Percentiles rank a stretch among this genome's conserved stretches.
Evolutionary conservation across 2,888 invertebrate species (phyloP).

Genomic region (Theodoxus fluviatilis): DNA sequence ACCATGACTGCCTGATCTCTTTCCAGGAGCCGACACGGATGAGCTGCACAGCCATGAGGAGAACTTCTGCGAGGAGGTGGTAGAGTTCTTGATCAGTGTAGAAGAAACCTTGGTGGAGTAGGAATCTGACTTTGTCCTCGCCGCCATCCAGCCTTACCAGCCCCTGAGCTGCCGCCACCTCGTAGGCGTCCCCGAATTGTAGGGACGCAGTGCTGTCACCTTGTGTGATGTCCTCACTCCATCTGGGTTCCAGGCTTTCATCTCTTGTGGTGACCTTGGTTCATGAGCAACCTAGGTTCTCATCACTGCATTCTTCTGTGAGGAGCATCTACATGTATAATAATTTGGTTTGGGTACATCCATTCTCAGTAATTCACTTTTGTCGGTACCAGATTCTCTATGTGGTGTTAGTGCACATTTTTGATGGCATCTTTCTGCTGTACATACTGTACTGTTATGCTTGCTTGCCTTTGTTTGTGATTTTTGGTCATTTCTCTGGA

Average conservation of each 20-base stretch:
- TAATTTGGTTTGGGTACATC: neutral
- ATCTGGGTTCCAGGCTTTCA: neutral
- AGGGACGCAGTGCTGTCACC: neutral
- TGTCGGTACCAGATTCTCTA: neutral
- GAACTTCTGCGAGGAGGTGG: constrained; percentile 91
- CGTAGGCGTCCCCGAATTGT: neutral
- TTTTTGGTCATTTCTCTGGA: constrained; percentile 53
- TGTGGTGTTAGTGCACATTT: neutral
- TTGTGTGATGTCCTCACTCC: neutral
- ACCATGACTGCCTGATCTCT: neutral
- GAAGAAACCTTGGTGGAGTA: constrained; percentile 76
- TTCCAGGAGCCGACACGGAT: constrained; percentile 89
- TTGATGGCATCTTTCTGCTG: constrained; percentile 19
- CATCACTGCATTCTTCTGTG: neutral
- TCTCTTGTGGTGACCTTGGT: constrained; percentile 9
- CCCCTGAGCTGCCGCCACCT: constrained; percentile 29
- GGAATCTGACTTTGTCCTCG: constrained; percentile 38
- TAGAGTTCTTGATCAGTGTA: constrained; percentile 94
- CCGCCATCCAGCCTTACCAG: constrained; percentile 41
- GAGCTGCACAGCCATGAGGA: constrained; percentile 83
- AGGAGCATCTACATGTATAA: too few species aligned
- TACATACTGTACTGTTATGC: constrained; percentile 20
- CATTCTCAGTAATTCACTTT: neutral
- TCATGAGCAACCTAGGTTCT: neutral
- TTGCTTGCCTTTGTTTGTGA: constrained; percentile 38